phyloP scores from a whole-genome alignment of 2,113 vertebrate species.

The Antechinus stuartii region DNA sequence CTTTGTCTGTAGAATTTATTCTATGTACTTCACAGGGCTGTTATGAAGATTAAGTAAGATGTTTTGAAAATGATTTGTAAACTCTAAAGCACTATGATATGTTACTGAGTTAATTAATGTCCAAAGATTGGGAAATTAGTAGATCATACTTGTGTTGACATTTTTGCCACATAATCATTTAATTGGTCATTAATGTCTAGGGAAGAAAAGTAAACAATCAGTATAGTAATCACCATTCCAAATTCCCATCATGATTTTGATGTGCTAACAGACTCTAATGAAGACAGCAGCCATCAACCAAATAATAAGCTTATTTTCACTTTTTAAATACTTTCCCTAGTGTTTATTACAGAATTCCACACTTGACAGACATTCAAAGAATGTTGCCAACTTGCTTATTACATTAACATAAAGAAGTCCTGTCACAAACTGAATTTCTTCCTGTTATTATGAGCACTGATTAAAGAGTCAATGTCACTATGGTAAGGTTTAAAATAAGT shows the following conservation, averaged over 20 bases:
- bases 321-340: background rate
- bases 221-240: background rate
- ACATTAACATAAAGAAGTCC: background rate
- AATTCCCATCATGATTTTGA: background rate
- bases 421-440: background rate
- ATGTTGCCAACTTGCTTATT: background rate
- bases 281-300: background rate
- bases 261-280: background rate
- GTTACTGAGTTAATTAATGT: background rate
- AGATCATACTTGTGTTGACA: background rate
- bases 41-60: background rate
- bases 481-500: background rate
- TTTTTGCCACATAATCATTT: background rate
- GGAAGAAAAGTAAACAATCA: background rate
- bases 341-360: background rate
- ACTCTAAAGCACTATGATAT: background rate
- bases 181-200: background rate
- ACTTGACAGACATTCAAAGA: background rate
- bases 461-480: background rate
- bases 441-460: background rate
- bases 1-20: background rate
- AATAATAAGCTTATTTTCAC: background rate
- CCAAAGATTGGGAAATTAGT: background rate
- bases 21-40: background rate
- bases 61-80: background rate